phyloP scores from a whole-genome alignment of 1,140 invertebrate genomes.

The Ceratina calcarata region DNA sequence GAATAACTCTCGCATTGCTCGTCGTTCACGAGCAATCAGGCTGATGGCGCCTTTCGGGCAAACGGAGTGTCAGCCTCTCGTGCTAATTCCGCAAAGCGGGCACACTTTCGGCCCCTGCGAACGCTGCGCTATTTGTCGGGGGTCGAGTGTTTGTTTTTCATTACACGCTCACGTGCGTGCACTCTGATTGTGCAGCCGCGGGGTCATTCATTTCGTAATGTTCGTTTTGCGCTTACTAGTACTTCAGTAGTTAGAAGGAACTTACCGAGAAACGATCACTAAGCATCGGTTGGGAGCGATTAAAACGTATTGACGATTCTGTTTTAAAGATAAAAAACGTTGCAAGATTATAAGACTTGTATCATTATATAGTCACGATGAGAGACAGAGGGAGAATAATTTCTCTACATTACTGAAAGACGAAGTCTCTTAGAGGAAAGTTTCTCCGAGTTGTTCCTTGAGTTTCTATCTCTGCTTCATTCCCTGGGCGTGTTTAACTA shows the following conservation, averaged over 20 bases:
- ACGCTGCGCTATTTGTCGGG: constrained; percentile 19
- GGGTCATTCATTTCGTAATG: constrained; percentile 18
- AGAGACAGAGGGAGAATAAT: neutral
- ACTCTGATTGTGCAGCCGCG: constrained; percentile 33
- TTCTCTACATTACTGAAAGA: neutral
- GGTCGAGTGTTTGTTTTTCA: constrained; percentile 43
- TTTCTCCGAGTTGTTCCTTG: too few species aligned
- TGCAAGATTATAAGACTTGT: too few species aligned
- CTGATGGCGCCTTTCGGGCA: constrained; percentile 1
- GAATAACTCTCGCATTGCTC: neutral
- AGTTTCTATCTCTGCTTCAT: too few species aligned
- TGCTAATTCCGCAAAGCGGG: constrained; percentile 9
- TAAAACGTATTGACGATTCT: too few species aligned
- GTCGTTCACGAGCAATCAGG: constrained; percentile 3
- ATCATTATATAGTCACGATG: too few species aligned
- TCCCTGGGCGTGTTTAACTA: too few species aligned
- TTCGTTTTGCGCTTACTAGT: too few species aligned
- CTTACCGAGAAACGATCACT: too few species aligned
- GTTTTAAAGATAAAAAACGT: too few species aligned
- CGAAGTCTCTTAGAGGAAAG: too few species aligned
- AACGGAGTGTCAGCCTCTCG: constrained; percentile 1
- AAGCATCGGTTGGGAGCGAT: too few species aligned
- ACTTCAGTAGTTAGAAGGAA: too few species aligned
- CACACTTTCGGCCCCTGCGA: neutral
- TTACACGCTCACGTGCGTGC: constrained; percentile 29